Conservation (phyloP, 1,140 invertebrate genomes). For the fruit fly (Drosophila melanogaster) region Release_6_plus_ISO1_MT NT_033779.5:53501-54000, state of each 20-base stretch:
- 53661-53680: conserved; percentile 5
- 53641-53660: conserved; percentile 11
- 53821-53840: conserved; percentile 51
- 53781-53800: conserved; percentile 14
- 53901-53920: conserved; percentile 19
- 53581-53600: conserved; percentile 6
- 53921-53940: conserved; percentile 2
- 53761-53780: conserved; percentile 6
- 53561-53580: conserved; percentile 23
- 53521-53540: conserved; percentile 6
- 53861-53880: conserved; percentile 25
- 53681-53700: conserved; percentile 50
- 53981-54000: not conserved
- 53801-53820: conserved; percentile 47
- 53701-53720: conserved; percentile 52
- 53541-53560: conserved; percentile 11
- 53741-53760: conserved; percentile 2
- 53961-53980: not conserved
- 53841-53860: conserved; percentile 28
- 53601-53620: conserved; percentile 56
- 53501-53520: not conserved
- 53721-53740: conserved; percentile 55
- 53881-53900: conserved; percentile 52
- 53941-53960: conserved; percentile 20
- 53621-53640: conserved; percentile 42